Base-by-base conservation (phyloP, 2,888 invertebrate genomes). In the Lycophotia porphyrea region DNA sequence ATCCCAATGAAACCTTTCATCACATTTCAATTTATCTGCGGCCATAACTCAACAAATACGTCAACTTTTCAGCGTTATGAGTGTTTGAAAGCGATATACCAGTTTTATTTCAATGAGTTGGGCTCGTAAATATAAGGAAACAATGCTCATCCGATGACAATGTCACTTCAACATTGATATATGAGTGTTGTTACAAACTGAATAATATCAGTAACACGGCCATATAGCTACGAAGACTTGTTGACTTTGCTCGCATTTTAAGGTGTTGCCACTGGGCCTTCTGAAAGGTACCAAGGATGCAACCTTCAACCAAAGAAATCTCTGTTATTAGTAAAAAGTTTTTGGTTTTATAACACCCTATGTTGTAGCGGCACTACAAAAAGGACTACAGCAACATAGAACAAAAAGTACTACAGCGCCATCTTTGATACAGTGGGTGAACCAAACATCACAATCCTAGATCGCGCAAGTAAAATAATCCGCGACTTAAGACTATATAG, bases 41-140 rank as follows among this genome's bases (percentile, higher is more conserved):
- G 34, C n/a, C 47, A 49, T 75, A 55, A 71, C 60, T 83, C 55
- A 27, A 18, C 58, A 55, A 68, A 79, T 61, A 39, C 58, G n/a
- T 74, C 47, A 68, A 74, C 67, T 74, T 84, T 81, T 68, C 52
- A 74, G 15, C 49, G n/a, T 13, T 34, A 47, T 27, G 71, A 68
- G 60, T 74, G 74, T 68, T 65, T 34, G 42, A 13, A 55, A 47
- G 47, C 67, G 84, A 84, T 81, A 81, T 71, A 80, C 47, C 74
- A 52, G 58, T 60, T 81, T 78, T 72, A 70, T 81, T 71, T 74
- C 67, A 81, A 74, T 84, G 84, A 79, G 31, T 7, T 36, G 13
- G 1, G 27, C 34, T 74, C 73, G 47, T 84, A 58, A 69, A 74
- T 84, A 74, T 80, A 42, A 13, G 44, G 8, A 31, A 68, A 78